Evolutionary conservation across 1,140 invertebrate species (phyloP), one percentile per base, ranked within the genome.

Genomic region (Ephestia elutella): DNA sequence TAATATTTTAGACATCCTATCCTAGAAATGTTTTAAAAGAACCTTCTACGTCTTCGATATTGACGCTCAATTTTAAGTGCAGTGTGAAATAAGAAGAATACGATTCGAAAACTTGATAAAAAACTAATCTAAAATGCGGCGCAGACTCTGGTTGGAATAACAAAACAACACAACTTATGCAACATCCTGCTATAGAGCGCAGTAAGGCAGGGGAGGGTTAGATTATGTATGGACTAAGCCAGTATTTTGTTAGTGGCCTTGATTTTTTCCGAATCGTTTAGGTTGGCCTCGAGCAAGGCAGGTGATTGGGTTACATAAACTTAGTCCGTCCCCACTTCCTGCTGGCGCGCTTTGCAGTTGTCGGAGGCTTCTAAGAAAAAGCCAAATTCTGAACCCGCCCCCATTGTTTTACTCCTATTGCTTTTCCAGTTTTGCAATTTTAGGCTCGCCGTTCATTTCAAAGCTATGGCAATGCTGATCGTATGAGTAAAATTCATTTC

Each of bases 261-360:
- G 85, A 78, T 85, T 86, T 84, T 83, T 85, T 85, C 74, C 75
- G 65, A 75, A 67, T 74, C 70, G 68, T 62, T 66, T 66, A 66
- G 67, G 55, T 73, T 84, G 82, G 80, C 84, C 84, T 87, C 81
- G 78, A 80, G 63, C 73, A 35, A 63, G 82, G 85, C 85, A 88
- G 85, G 85, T 88, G 85, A 86, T 88, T 88, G 85, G 80, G 82
- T 88, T 88, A 88, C 85, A 88, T 86, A 88, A 87, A 83, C 85
- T 86, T 76, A 82, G 80, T 74, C 77, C 80, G 80, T 81, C 85
- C 82, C 83, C 76, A 84, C 83, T 88, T 86, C 85, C 85, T 87
- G 85, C 74, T 83, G 74, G 75, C 78, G 73, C 80, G 82, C 74
- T 80, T 73, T 78, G 80, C 85, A 85, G 82, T 87, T 86, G 83